Evolutionary conservation across 2,888 invertebrate genomes (phyloP), one percentile per base, ranked within the genome.

Genomic region (Chymomyza fuscimana): DNA sequence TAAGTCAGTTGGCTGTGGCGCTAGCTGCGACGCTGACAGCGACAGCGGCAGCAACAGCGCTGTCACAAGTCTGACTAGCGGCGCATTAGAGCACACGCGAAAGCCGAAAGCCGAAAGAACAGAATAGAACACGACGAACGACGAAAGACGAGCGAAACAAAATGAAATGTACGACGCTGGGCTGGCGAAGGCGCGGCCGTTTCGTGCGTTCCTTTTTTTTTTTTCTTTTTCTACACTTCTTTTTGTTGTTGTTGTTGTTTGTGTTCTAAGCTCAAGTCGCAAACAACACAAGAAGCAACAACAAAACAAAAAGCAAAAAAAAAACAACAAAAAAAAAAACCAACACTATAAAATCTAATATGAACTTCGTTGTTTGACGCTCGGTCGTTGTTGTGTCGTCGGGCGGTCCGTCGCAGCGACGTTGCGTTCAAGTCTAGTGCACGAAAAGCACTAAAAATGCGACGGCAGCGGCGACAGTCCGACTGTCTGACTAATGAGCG

Each of bases 351-450:
- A 75, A 82, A 85, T 85, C 80, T 80, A 83, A 85, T 81, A 83
- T 80, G 82, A 85, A 81, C 78, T 51, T 70, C 71, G 81, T 74
- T 74, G 70, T 72, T 64, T 56, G 67, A 52, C 70, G 56, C 50
- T 52, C 58, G 66, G 63, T 67, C 67, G 64, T 52, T 12, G 46
- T 69, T 32, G 65, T 10, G 64, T 52, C 6, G 46, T 69, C 50
- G 65, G 22, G 16, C 22, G 54, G 10, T 9, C 19, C 1, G 54
- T 22, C 54, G 54, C 40, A 12, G 12, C 40, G 40, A 46, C 40
- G 85, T 76, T 82, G 79, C 82, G 81, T 79, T 85, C 85, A 69
- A 85, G 80, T 83, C 82, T 79, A 71, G 73, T 78, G 79, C 78
- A 77, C 78, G 84, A 80, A 81, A 84, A 78, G 77, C 81, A 83